Conservation (phyloP, 1,140 invertebrate genomes). For the Lasioglossum baleicum region DNA sequence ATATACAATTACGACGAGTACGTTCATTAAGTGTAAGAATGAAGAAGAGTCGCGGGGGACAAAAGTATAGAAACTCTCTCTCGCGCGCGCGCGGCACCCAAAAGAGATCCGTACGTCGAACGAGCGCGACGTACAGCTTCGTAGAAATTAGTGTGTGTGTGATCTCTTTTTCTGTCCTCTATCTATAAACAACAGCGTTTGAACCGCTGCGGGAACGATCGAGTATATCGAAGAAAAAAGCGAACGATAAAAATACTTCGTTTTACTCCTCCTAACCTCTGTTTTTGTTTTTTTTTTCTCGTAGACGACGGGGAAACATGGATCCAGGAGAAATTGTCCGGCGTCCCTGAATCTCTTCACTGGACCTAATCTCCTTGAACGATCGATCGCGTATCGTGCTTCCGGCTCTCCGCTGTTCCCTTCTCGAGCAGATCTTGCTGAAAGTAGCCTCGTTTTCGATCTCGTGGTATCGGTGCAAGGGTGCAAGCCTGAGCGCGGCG, state of each 20-base stretch:
- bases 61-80: slow-evolving; percentile 16
- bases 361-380: no score
- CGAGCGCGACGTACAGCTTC: background rate
- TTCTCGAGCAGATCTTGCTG: slow-evolving; percentile 36
- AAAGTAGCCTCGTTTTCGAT: slow-evolving; percentile 4
- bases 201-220: slow-evolving; percentile 24
- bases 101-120: background rate
- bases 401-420: background rate
- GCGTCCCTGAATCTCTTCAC: no score
- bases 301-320: background rate
- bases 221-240: slow-evolving; percentile 29
- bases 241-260: slow-evolving; percentile 18
- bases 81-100: no score
- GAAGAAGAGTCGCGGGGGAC: slow-evolving; percentile 8
- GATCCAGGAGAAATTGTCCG: no score
- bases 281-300: background rate
- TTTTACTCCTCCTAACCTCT: background rate
- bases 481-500: no score
- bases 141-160: slow-evolving; percentile 1
- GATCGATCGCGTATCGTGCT: background rate
- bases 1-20: background rate
- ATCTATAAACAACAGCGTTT: slow-evolving; percentile 2
- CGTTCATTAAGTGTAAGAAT: background rate
- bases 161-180: slow-evolving; percentile 2
- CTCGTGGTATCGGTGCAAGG: no score